These are phyloP conservation scores for Spodoptera picta DNA, from an alignment of 2,888 invertebrate genomes.

Conservation along the genomic window DNA sequence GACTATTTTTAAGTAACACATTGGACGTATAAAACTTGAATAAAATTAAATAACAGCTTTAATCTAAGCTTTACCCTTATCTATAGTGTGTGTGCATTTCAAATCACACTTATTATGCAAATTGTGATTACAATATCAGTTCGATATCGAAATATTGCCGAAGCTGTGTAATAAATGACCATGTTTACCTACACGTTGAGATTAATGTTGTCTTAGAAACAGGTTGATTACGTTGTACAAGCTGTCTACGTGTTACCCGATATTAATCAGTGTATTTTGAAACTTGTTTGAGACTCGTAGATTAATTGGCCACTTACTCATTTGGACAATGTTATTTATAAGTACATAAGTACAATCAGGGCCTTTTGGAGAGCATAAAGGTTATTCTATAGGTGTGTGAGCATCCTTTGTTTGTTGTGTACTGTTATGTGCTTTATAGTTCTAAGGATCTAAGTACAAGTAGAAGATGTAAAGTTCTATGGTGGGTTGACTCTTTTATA, in stretches of 20 bases:
- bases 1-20: no score
- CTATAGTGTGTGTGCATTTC: constrained; percentile 4
- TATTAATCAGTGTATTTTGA: constrained; percentile 59
- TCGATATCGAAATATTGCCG: constrained; percentile 31
- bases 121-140: constrained; percentile 9
- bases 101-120: constrained; percentile 12
- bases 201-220: constrained; percentile 45
- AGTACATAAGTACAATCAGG: constrained; percentile 21
- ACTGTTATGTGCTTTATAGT: no score
- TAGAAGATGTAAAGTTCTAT: no score
- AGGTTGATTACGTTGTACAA: constrained; percentile 44
- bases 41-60: no score
- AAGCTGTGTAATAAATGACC: constrained; percentile 35
- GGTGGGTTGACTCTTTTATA: no score
- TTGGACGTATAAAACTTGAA: no score
- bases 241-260: constrained; percentile 25
- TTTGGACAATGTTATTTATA: constrained; percentile 26
- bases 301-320: constrained; percentile 60
- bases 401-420: no score
- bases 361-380: no score
- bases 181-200: constrained; percentile 40
- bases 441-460: no score
- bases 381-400: no score
- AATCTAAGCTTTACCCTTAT: no score
- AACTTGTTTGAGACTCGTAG: constrained; percentile 47